Evolutionary conservation across 30 jellyfish, hydroid and myxozoan genomes (phyloP), one percentile per base, ranked within the genome.

Genomic region (Turritopsis rubra): DNA sequence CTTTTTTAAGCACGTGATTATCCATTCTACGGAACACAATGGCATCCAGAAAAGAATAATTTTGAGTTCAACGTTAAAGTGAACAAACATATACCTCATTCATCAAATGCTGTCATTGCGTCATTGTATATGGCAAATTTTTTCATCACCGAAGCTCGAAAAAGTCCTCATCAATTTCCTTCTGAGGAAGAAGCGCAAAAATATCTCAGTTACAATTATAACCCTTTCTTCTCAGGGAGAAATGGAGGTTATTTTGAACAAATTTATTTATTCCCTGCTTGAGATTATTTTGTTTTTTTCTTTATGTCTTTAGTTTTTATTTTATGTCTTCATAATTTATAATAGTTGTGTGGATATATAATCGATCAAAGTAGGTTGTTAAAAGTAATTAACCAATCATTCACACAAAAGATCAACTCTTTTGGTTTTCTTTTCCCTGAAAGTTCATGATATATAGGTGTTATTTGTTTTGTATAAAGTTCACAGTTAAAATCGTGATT

Each of bases 31-130:
- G 98, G 89, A 25, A 84, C 94, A 28, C 99, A 93, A 72, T 93
- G 97, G 99, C 99, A 93, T 71, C 99, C 99, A 29, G 99, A 93
- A 81, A 93, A 88, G 85, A 92, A 88, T 75, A 23, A 70, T 29
- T 92, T 73, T 31, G 98, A 87, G 71, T 85, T 89, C 90, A 71
- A 70, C 70, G 21, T 3, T 21, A 75, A 81, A 13, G 86, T 80
- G 83, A 80, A 91, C 71, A 79, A 85, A 18, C 88, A 89, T 13
- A 85, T 91, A 13, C 82, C 91, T 20, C 96, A 92, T 72, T 71
- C 98, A 22, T 52, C 27, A 28, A 85, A 79, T 79, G 98, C 98
- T 28, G 86, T 92, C n/a, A n/a, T 28, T 73, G 88, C 73, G 19
- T 53, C 96, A n/a, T 96, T 88, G 81, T 88, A 88, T 52, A 29